phyloP scores from a whole-genome alignment of 2,797 vertebrate genomes.

The Bradypodion ventrale region DNA sequence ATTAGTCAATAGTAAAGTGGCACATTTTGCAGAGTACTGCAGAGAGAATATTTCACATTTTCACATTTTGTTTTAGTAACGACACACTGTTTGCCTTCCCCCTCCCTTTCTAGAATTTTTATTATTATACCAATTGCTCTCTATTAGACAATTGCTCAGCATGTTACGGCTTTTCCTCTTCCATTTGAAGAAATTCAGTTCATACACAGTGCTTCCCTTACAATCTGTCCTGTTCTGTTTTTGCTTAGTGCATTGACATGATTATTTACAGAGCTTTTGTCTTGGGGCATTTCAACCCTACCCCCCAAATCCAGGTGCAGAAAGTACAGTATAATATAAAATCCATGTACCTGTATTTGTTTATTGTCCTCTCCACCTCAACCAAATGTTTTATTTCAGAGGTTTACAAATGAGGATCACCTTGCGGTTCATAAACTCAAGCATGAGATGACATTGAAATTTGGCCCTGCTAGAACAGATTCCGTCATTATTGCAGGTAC shows the following conservation, averaged over 20 bases:
- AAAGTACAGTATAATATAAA: slow-evolving; percentile 54
- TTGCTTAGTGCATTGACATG: slow-evolving; percentile 47
- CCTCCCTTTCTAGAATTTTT: slow-evolving; percentile 40
- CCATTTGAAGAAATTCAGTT: slow-evolving; percentile 48
- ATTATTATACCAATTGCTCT: slow-evolving; percentile 52
- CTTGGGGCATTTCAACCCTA: slow-evolving; percentile 12
- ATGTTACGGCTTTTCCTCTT: slow-evolving; percentile 34
- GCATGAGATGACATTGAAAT: slow-evolving; percentile 98
- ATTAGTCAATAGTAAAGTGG: slow-evolving; percentile 55
- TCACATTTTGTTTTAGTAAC: slow-evolving; percentile 38
- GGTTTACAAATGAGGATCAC: slow-evolving; percentile 98
- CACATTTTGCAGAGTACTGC: slow-evolving; percentile 14
- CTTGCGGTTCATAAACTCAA: slow-evolving; percentile 99
- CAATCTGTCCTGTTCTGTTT: slow-evolving; percentile 63
- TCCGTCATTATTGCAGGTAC: slow-evolving; percentile 85
- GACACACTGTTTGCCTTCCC: slow-evolving; percentile 10
- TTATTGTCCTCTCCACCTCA: slow-evolving; percentile 7
- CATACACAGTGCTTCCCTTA: slow-evolving; percentile 47
- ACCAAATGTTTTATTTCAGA: slow-evolving; percentile 76
- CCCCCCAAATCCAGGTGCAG: slow-evolving; percentile 21
- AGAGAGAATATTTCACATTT: slow-evolving; percentile 31
- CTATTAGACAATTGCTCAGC: slow-evolving; percentile 26
- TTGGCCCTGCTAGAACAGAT: slow-evolving; percentile 87
- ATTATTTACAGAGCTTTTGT: slow-evolving; percentile 29
- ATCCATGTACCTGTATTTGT: slow-evolving; percentile 39